Percentiles rank a stretch among this genome's conserved stretches.
phyloP scores from a whole-genome alignment of 1,140 invertebrate genomes.

The Proales similis region DNA sequence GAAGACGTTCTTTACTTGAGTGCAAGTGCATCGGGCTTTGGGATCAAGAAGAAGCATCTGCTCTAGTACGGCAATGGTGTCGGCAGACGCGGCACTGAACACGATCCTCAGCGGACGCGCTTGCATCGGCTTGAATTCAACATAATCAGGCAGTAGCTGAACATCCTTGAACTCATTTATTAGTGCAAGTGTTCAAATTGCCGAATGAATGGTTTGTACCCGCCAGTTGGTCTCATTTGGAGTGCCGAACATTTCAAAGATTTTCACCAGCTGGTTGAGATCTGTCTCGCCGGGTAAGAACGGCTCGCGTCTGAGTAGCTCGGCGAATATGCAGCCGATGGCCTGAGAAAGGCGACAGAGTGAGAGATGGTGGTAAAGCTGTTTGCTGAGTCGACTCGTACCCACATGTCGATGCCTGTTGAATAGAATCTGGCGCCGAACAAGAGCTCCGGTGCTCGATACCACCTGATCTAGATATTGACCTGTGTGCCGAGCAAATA shows the following conservation, averaged over 20 bases:
- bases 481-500: constrained; percentile 10
- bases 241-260: constrained; percentile 83
- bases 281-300: constrained; percentile 93
- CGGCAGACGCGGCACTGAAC: constrained; percentile 87
- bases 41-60: constrained; percentile 77
- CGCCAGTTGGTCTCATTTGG: constrained; percentile 83
- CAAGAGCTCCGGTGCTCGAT: constrained; percentile 80
- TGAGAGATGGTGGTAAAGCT: too few relatives aligned
- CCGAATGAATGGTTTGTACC: constrained; percentile 41
- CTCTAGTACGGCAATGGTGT: constrained; percentile 76
- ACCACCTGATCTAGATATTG: constrained; percentile 52
- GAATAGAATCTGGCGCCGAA: constrained; percentile 91
- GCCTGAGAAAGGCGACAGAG: too few relatives aligned
- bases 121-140: constrained; percentile 79
- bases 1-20: constrained; percentile 62
- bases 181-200: constrained; percentile 9
- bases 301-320: constrained; percentile 79
- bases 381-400: too few relatives aligned
- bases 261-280: constrained; percentile 86
- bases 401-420: constrained; percentile 96
- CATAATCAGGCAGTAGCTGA: constrained; percentile 76
- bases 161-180: constrained; percentile 65
- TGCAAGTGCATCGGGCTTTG: constrained; percentile 69
- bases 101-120: constrained; percentile 77
- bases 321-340: constrained; percentile 85